phyloP scores from a whole-genome alignment of 1,140 invertebrate genomes.

The Maniola jurtina region DNA sequence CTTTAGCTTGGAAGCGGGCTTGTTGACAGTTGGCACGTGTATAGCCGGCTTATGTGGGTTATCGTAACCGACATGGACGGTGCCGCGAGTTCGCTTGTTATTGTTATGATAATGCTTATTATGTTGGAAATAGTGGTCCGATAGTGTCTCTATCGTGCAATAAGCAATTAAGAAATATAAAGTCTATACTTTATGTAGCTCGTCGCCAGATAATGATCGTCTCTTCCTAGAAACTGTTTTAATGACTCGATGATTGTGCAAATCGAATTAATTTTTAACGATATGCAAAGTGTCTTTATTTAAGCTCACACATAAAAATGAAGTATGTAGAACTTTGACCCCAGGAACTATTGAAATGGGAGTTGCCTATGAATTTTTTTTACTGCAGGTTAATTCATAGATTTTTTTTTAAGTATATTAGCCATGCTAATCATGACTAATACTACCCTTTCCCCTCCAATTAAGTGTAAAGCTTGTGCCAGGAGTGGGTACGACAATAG shows the following conservation, averaged over 20 bases:
- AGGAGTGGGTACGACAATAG: no score
- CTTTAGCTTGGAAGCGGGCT: no score
- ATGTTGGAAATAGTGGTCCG: slow-evolving; percentile 69
- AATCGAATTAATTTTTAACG: slow-evolving; percentile 21
- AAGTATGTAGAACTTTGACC: no score
- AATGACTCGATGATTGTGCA: slow-evolving; percentile 29
- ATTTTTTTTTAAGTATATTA: no score
- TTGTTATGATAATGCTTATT: slow-evolving; percentile 77
- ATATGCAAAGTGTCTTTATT: slow-evolving; percentile 9
- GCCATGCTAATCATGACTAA: no score
- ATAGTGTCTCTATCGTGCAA: slow-evolving; percentile 72
- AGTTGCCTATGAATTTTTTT: no score
- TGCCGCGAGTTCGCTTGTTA: slow-evolving; percentile 63
- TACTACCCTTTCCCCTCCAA: no score
- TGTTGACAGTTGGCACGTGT: background rate
- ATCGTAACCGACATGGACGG: slow-evolving; percentile 36
- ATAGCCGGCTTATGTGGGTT: slow-evolving; percentile 27
- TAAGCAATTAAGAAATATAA: slow-evolving; percentile 72
- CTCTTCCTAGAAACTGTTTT: slow-evolving; percentile 50
- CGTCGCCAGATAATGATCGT: slow-evolving; percentile 42
- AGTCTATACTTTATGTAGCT: slow-evolving; percentile 31
- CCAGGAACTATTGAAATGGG: no score
- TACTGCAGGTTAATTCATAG: no score
- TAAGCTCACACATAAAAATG: no score
- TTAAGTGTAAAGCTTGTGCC: no score